A percentile compares a stretch with the other conserved stretches of the same genome.
phyloP scores from a whole-genome alignment of 2,113 vertebrate species.

The Taurulus bubalis region DNA sequence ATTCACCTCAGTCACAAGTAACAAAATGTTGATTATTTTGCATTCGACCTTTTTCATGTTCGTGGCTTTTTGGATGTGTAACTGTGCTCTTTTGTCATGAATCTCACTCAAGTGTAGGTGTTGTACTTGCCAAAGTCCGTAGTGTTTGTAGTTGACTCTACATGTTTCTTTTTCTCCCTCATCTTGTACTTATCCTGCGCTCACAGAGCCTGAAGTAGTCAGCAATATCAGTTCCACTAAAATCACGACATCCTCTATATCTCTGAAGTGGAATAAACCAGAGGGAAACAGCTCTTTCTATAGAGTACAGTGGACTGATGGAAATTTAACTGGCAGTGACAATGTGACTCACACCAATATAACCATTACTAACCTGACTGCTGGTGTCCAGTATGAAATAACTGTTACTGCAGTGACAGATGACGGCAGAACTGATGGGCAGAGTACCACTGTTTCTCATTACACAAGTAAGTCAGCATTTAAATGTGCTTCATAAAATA shows the following conservation, averaged over 20 bases:
- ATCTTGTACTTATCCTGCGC: not conserved
- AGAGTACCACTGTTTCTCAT: not conserved
- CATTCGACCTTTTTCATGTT: no score
- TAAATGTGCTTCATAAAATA: not conserved
- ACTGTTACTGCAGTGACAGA: slow-evolving; percentile 13
- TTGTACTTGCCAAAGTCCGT: not conserved
- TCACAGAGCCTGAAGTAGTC: slow-evolving; percentile 38
- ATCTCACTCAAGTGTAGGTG: not conserved
- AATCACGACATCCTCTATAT: slow-evolving; percentile 48
- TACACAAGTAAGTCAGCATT: slow-evolving; percentile 35
- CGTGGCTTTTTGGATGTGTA: no score
- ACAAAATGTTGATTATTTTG: no score
- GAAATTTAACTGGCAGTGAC: fast-evolving
- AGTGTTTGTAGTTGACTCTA: not conserved
- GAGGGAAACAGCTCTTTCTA: slow-evolving; percentile 34
- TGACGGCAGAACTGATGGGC: not conserved
- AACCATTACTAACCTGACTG: slow-evolving; percentile 44
- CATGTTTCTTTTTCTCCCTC: not conserved
- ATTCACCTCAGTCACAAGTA: not conserved
- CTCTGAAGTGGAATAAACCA: slow-evolving; percentile 39
- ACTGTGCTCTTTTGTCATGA: not conserved
- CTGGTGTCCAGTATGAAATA: slow-evolving; percentile 40
- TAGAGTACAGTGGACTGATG: slow-evolving; percentile 35
- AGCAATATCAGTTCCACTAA: not conserved
- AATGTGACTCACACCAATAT: fast-evolving